phyloP scores from a whole-genome alignment of 2,113 vertebrate species.

The Centropus bengalensis region DNA sequence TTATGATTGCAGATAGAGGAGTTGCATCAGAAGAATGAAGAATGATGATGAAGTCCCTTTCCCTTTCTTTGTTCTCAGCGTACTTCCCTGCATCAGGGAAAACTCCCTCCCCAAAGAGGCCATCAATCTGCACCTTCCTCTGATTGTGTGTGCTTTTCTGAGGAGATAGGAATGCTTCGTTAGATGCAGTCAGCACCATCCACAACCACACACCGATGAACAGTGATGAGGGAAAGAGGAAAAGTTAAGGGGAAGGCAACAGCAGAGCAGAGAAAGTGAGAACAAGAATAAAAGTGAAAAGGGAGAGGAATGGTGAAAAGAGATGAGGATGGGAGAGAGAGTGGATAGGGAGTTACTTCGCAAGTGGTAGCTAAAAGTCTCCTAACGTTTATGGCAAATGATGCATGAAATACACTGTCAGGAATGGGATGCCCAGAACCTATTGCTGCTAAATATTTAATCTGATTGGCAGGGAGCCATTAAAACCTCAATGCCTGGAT shows the following conservation, averaged over 20 bases:
- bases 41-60: background rate
- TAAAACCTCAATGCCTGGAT: slow-evolving; percentile 15
- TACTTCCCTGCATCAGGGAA: background rate
- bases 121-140: background rate
- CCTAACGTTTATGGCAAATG: slow-evolving; percentile 33
- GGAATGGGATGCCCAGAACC: slow-evolving; percentile 34
- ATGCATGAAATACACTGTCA: slow-evolving; percentile 60
- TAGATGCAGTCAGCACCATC: background rate
- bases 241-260: background rate
- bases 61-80: background rate
- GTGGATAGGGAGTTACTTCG: background rate
- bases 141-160: rapidly evolving
- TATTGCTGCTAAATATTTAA: slow-evolving; percentile 65
- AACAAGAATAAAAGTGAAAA: background rate
- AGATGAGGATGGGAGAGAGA: background rate
- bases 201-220: background rate
- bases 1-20: background rate
- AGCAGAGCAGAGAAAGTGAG: background rate
- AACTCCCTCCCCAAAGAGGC: background rate
- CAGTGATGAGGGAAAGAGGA: background rate
- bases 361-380: slow-evolving; percentile 10
- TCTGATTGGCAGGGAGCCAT: slow-evolving; percentile 37
- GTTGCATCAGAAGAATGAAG: background rate
- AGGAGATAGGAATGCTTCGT: background rate
- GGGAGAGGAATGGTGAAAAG: background rate